phyloP scores from a whole-genome alignment of 1,140 invertebrate genomes.

The Aleiodes sp. region DNA sequence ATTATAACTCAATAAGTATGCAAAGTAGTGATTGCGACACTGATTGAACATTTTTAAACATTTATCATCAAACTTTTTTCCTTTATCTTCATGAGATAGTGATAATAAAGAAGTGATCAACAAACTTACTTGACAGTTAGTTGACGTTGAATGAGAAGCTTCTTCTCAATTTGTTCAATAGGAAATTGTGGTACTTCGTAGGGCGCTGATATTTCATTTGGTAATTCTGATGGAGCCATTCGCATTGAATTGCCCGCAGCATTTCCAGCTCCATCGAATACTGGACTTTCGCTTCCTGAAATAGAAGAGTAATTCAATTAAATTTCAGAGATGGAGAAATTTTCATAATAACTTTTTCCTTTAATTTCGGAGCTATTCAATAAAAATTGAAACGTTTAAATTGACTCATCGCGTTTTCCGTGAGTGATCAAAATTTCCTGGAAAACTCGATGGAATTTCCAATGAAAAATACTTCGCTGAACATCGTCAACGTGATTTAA shows the following conservation, averaged over 20 bases:
- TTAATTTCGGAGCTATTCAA: too few relatives aligned
- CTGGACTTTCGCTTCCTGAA: conserved; percentile 64
- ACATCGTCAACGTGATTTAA: too few relatives aligned
- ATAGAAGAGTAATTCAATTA: conserved; percentile 37
- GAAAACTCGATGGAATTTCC: too few relatives aligned
- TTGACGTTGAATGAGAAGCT: conserved; percentile 90
- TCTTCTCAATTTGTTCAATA: conserved; percentile 95
- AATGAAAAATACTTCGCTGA: too few relatives aligned
- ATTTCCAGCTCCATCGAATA: conserved; percentile 49
- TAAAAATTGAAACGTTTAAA: too few relatives aligned
- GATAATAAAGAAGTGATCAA: too few relatives aligned
- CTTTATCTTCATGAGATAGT: too few relatives aligned
- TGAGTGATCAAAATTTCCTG: too few relatives aligned
- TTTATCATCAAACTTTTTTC: too few relatives aligned
- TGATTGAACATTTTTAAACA: background rate
- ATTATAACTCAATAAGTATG: background rate
- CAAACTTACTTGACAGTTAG: conserved; percentile 84
- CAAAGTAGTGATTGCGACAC: background rate
- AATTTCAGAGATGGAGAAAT: too few relatives aligned
- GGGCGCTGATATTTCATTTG: conserved; percentile 91
- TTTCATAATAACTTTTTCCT: too few relatives aligned
- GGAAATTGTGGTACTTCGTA: conserved; percentile 97
- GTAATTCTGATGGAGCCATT: conserved; percentile 68
- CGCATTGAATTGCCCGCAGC: conserved; percentile 41
- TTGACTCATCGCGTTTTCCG: too few relatives aligned